Evolutionary conservation across 1,140 invertebrate species (phyloP).

Genomic region (Leptinotarsa texana): DNA sequence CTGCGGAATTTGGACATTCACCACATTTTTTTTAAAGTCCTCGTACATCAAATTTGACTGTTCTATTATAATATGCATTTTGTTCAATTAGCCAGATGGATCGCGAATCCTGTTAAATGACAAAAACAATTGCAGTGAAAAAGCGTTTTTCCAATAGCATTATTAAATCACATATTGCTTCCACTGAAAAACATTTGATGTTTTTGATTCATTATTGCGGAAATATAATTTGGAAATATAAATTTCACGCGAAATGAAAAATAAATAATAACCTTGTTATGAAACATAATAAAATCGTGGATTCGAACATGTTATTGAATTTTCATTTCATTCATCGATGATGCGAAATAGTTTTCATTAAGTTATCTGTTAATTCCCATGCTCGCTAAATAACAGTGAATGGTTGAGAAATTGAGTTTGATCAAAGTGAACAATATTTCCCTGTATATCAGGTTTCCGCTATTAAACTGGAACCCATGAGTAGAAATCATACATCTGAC

Average conservation of each 20-base stretch:
- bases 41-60: neutral
- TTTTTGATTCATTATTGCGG: neutral
- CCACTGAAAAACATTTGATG: neutral
- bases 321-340: neutral
- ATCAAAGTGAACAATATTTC: too few relatives aligned
- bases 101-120: neutral
- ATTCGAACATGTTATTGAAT: neutral
- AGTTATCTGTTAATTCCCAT: neutral
- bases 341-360: neutral
- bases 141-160: neutral
- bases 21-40: too few relatives aligned
- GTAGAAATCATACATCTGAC: too few relatives aligned
- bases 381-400: too few relatives aligned
- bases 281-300: constrained; percentile 1
- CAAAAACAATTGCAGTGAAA: constrained; percentile 6
- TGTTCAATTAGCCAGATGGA: neutral
- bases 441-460: too few relatives aligned
- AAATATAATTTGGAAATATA: constrained; percentile 1
- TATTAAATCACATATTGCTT: neutral
- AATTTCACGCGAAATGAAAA: neutral
- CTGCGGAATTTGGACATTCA: too few relatives aligned
- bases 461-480: too few relatives aligned
- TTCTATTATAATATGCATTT: neutral
- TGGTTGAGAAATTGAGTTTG: too few relatives aligned
- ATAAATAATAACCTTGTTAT: constrained; percentile 1